These are phyloP conservation scores for Agriopis aurantiaria DNA, from an alignment of 2,888 invertebrate species.

Conservation along the genomic window DNA sequence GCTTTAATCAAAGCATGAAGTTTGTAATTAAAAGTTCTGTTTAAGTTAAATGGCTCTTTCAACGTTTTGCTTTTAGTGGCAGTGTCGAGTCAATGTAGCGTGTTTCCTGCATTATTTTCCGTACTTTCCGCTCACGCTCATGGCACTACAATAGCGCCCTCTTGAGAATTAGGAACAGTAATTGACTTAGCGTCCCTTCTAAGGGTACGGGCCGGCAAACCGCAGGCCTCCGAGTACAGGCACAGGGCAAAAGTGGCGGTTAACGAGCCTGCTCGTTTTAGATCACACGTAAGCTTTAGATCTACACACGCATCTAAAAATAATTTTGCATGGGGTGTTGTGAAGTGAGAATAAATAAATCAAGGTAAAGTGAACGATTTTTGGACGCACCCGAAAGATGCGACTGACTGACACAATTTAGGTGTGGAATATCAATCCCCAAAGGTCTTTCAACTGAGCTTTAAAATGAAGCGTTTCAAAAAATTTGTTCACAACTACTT, in stretches of 20 bases:
- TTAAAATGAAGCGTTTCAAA: too few relatives aligned
- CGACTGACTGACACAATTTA: too few relatives aligned
- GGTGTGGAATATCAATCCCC: too few relatives aligned
- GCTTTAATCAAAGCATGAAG: too few relatives aligned
- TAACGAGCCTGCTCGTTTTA: not conserved
- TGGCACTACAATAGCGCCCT: conserved; percentile 32
- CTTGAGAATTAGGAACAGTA: conserved; percentile 40
- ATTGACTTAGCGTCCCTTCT: conserved; percentile 47
- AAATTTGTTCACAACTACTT: too few relatives aligned
- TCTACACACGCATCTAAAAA: not conserved
- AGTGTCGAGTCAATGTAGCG: not conserved
- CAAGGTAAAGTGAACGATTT: not conserved
- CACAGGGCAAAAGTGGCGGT: not conserved
- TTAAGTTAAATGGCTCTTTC: too few relatives aligned
- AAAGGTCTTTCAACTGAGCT: too few relatives aligned
- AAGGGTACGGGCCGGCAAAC: conserved; percentile 25
- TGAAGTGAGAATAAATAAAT: not conserved
- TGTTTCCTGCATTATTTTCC: not conserved
- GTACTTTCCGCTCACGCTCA: conserved; percentile 23
- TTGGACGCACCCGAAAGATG: too few relatives aligned
- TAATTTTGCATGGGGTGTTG: not conserved
- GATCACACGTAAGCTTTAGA: conserved; percentile 4
- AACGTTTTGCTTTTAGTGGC: not conserved
- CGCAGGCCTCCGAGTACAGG: conserved; percentile 16
- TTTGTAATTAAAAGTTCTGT: too few relatives aligned